Evolutionary conservation across 2,797 vertebrate species (phyloP).

Genomic region (Pelobates cultripes): DNA sequence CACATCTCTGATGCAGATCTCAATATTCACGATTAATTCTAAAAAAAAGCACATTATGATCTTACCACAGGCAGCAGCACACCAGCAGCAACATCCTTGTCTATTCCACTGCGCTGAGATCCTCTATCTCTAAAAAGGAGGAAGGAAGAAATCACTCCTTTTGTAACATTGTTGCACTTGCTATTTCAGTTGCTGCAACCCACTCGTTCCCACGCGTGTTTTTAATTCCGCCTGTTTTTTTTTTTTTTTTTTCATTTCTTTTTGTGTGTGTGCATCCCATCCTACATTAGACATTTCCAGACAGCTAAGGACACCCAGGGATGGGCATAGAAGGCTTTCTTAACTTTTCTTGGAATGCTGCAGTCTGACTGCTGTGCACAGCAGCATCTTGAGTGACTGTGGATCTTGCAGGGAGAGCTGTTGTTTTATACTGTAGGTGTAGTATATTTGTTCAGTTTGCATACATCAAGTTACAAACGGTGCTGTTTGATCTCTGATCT

Average conservation of each 20-base stretch:
- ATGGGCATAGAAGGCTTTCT: constrained; percentile 56
- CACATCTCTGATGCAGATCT: constrained; percentile 55
- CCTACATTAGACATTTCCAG: constrained; percentile 17
- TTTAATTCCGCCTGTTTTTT: background rate
- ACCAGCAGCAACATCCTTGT: background rate
- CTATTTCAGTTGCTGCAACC: background rate
- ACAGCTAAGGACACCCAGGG: constrained; percentile 19
- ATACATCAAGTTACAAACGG: constrained; percentile 49
- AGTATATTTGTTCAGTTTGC: constrained; percentile 41
- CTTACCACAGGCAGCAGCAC: background rate
- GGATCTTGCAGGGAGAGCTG: constrained; percentile 10
- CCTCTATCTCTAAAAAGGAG: background rate
- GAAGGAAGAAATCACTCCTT: background rate
- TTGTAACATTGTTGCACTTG: background rate
- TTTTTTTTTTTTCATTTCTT: background rate
- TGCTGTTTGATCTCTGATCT: constrained; percentile 54
- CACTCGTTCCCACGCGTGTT: background rate
- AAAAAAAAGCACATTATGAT: background rate
- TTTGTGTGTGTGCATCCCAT: background rate
- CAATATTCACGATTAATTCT: constrained; percentile 25
- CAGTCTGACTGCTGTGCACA: constrained; percentile 17
- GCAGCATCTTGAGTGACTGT: constrained; percentile 35
- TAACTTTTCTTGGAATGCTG: constrained; percentile 57
- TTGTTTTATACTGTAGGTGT: constrained; percentile 35
- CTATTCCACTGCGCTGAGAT: background rate